These are phyloP conservation scores for Lomographa bimaculata DNA, from an alignment of 2,888 invertebrate species.

Conservation along the genomic window DNA sequence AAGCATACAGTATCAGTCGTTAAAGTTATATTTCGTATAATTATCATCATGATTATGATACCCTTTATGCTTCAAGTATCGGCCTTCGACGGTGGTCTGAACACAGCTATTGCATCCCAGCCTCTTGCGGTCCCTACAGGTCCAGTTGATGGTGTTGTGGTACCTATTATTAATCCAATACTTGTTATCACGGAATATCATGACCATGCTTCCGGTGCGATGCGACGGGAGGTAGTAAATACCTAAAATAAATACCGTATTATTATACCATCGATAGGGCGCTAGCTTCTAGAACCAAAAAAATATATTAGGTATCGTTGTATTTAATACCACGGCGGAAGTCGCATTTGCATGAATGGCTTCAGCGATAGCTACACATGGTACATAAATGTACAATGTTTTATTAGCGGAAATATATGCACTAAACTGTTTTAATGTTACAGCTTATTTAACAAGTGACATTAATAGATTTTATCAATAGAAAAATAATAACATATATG, in stretches of 20 bases:
- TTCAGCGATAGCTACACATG: too few relatives aligned
- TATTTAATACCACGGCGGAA: too few relatives aligned
- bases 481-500: too few relatives aligned
- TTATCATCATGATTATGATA: slow-evolving; percentile 75
- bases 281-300: neutral
- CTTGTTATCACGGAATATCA: slow-evolving; percentile 77
- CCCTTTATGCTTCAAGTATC: slow-evolving; percentile 74
- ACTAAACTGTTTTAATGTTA: too few relatives aligned
- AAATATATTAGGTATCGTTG: too few relatives aligned
- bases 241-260: slow-evolving; percentile 54
- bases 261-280: slow-evolving; percentile 23
- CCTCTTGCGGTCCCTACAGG: slow-evolving; percentile 71
- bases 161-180: slow-evolving; percentile 79
- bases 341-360: slow-evolving; percentile 1
- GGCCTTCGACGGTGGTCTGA: slow-evolving; percentile 71
- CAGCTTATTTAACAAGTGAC: too few relatives aligned
- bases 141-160: slow-evolving; percentile 79
- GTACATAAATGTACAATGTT: too few relatives aligned
- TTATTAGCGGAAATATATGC: too few relatives aligned
- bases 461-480: too few relatives aligned
- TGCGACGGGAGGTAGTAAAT: slow-evolving; percentile 77
- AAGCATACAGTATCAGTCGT: slow-evolving; percentile 63
- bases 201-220: slow-evolving; percentile 77
- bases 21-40: slow-evolving; percentile 77
- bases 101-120: slow-evolving; percentile 75